These are phyloP conservation scores for Chelonus insularis DNA, from an alignment of 1,140 invertebrate genomes.

Conservation along the genomic window DNA sequence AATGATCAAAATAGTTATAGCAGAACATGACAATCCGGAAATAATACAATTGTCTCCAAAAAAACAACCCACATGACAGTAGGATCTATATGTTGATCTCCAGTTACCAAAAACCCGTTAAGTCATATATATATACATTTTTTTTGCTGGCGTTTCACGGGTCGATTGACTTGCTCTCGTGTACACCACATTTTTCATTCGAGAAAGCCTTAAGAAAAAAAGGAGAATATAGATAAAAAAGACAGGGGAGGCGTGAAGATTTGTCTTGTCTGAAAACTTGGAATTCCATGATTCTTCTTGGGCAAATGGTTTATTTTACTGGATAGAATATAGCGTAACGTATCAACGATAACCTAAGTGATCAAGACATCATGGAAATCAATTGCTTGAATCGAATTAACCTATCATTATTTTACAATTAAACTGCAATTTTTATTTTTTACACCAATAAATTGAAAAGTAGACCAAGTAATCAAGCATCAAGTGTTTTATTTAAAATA, in stretches of 20 bases:
- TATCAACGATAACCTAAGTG: neutral
- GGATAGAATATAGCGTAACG: neutral
- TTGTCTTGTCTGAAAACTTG: slow-evolving; percentile 25
- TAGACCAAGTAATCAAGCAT: too few relatives aligned
- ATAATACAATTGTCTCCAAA: slow-evolving; percentile 1
- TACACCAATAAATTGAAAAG: too few relatives aligned
- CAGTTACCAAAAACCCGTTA: neutral
- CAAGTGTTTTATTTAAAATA: too few relatives aligned
- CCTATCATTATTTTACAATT: too few relatives aligned
- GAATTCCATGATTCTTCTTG: slow-evolving; percentile 28
- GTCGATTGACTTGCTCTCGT: slow-evolving; percentile 25
- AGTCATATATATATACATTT: slow-evolving; percentile 23
- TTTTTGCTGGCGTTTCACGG: slow-evolving; percentile 27
- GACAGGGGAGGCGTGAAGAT: slow-evolving; percentile 15
- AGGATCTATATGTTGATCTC: too few relatives aligned
- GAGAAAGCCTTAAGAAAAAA: slow-evolving; percentile 21
- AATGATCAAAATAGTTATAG: too few relatives aligned
- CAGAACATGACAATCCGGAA: slow-evolving; percentile 36
- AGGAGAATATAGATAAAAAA: slow-evolving; percentile 22
- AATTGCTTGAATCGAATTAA: too few relatives aligned
- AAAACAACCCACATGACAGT: slow-evolving; percentile 18
- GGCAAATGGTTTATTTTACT: neutral
- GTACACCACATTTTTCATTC: slow-evolving; percentile 31
- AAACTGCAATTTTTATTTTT: too few relatives aligned
- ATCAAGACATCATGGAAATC: too few relatives aligned